These are phyloP conservation scores for Pteria penguin DNA, from an alignment of 2,888 invertebrate genomes.

Conservation along the genomic window DNA sequence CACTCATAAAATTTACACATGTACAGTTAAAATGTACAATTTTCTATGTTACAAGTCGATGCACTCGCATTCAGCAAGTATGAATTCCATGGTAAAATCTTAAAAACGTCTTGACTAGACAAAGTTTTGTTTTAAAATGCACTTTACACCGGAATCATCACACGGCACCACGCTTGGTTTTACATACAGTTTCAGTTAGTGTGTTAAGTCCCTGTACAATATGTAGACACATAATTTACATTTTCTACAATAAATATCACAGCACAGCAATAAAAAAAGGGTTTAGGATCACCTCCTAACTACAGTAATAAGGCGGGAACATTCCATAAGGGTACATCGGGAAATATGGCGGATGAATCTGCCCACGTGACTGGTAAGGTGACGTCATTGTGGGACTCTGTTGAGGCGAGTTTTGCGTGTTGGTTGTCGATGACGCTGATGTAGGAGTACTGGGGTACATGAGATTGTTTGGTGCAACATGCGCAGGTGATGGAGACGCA, in stretches of 20 bases:
- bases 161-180: too few species aligned
- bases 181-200: too few species aligned
- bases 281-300: not conserved
- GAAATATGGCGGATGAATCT: conserved; percentile 31
- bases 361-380: conserved; percentile 46
- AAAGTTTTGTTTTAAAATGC: too few species aligned
- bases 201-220: not conserved
- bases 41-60: not conserved
- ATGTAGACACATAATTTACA: not conserved
- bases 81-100: too few species aligned
- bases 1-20: not conserved
- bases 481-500: conserved; percentile 45
- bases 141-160: too few species aligned
- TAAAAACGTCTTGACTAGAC: too few species aligned
- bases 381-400: conserved; percentile 43
- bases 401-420: conserved; percentile 25
- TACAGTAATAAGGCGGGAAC: conserved; percentile 42
- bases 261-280: not conserved
- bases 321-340: conserved; percentile 39
- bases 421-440: conserved; percentile 24
- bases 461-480: conserved; percentile 43
- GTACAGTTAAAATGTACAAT: not conserved
- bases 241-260: not conserved
- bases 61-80: too few species aligned
- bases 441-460: conserved; percentile 45